Evolutionary conservation across 92 coral and sea anemone species (phyloP).

Genomic region (Zoanthus gigantus): DNA sequence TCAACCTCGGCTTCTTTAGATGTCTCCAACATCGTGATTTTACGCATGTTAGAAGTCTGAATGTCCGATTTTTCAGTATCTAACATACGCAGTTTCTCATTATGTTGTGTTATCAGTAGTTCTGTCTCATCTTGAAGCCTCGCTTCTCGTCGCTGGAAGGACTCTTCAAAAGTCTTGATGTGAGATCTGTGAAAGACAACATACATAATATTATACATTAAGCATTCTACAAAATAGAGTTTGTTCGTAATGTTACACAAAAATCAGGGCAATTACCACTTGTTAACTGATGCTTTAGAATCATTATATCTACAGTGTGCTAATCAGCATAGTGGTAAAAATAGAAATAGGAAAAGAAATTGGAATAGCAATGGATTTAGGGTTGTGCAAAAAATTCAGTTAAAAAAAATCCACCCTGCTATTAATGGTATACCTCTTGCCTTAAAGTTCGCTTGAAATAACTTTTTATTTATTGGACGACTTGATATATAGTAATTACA

Average conservation of each 20-base stretch:
- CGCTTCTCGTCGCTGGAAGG: slow-evolving; percentile 92
- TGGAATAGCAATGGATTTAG: no score
- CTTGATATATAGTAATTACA: no score
- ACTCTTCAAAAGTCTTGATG: slow-evolving; percentile 89
- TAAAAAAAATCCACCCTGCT: no score
- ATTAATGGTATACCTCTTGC: no score
- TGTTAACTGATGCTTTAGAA: no score
- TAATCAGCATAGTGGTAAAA: no score
- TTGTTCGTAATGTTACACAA: background rate
- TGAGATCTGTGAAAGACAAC: slow-evolving; percentile 69
- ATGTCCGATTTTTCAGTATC: slow-evolving; percentile 87
- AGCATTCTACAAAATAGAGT: background rate
- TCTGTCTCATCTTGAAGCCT: slow-evolving; percentile 94
- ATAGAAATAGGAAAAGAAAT: no score
- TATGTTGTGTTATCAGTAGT: slow-evolving; percentile 76
- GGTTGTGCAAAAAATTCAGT: no score
- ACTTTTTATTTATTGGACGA: no score
- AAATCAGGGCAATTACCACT: no score
- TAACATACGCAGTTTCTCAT: slow-evolving; percentile 74
- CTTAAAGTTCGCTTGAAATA: no score
- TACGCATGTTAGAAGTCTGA: slow-evolving; percentile 72
- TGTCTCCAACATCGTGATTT: slow-evolving; percentile 69
- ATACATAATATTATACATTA: background rate
- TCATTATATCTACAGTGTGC: no score
- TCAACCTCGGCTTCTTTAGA: slow-evolving; percentile 79